A percentile compares a stretch with the other conserved stretches of the same genome.
phyloP scores from a whole-genome alignment of 2,888 invertebrate species.

The Junonia oenone region DNA sequence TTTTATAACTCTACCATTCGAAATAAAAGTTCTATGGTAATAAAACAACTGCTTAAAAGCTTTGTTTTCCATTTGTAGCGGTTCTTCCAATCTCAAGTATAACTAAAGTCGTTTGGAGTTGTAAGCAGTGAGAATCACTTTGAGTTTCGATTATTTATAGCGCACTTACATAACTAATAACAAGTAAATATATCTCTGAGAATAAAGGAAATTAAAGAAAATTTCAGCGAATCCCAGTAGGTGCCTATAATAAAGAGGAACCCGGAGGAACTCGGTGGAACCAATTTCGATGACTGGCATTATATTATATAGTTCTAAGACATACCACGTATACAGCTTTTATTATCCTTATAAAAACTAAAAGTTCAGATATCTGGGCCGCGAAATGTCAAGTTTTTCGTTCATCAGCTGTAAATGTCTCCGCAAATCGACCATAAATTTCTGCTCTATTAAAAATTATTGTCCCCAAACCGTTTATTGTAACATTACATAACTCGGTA shows the following conservation, averaged over 20 bases:
- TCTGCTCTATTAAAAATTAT: constrained; percentile 73
- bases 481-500: constrained; percentile 69
- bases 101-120: constrained; percentile 4
- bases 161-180: constrained; percentile 14
- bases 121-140: constrained; percentile 14
- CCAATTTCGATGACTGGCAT: not conserved
- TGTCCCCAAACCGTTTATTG: constrained; percentile 65
- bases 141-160: constrained; percentile 18
- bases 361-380: constrained; percentile 43
- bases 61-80: constrained; percentile 14
- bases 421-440: constrained; percentile 69
- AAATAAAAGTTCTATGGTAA: constrained; percentile 12
- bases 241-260: not conserved
- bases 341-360: not conserved
- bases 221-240: not conserved
- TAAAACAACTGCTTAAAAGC: constrained; percentile 18
- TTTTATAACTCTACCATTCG: not conserved
- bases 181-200: constrained; percentile 2
- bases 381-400: constrained; percentile 52
- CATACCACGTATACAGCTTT: not conserved
- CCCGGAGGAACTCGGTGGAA: not conserved
- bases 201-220: not conserved
- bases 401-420: constrained; percentile 71
- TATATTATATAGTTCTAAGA: not conserved
- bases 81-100: constrained; percentile 11